Base-by-base conservation (phyloP, 2,888 invertebrate genomes). In the Eristalinus aeneus region DNA sequence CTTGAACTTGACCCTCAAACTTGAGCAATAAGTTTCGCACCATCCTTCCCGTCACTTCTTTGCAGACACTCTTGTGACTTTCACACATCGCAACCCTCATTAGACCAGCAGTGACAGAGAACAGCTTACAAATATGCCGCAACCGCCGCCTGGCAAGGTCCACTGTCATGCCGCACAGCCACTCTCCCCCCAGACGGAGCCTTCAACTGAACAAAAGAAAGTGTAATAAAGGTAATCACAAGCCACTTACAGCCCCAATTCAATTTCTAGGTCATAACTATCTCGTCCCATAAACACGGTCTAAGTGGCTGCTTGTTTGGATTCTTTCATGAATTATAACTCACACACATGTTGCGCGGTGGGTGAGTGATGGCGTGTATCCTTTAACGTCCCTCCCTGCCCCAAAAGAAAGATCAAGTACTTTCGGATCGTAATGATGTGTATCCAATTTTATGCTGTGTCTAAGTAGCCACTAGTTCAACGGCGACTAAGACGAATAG, bases 241-340 rank as follows among this genome's bases (percentile, higher is more conserved):
- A 60, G 53, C 77, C 69, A 82, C 86, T 82, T 82, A 82, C 86
- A 77, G 64, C 73, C 74, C 73, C 73, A 76, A 68, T 79, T 56
- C 34, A 68, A 81, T 82, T 81, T 82, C 73, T 86, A 74, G 81
- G 86, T 82, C 77, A 86, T 60, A 77, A 73, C 58, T 68, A 56
- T 54, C 74, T 63, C 73, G 77, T 73, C 58, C 85, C 69, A 46
- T 46, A 69, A 81, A 86, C 81, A 86, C 16, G 58, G 77, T 67
- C 77, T 71, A 74, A 82, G 69, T 77, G 71, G 69, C 61, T 86
- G 65, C 71, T 82, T 69, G 77, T 86, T 82, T 34, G 74, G 46
- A 54, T 34, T 53, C 36, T 22, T 53, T 63, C 16, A 16, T 65
- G 46, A 46, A 8, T 16, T 46, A 46, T 16, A 46, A 46, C 46